A percentile compares a stretch with the other conserved stretches of the same genome.
phyloP scores from a whole-genome alignment of 2,113 vertebrate genomes.

The Cheirogaleus medius region DNA sequence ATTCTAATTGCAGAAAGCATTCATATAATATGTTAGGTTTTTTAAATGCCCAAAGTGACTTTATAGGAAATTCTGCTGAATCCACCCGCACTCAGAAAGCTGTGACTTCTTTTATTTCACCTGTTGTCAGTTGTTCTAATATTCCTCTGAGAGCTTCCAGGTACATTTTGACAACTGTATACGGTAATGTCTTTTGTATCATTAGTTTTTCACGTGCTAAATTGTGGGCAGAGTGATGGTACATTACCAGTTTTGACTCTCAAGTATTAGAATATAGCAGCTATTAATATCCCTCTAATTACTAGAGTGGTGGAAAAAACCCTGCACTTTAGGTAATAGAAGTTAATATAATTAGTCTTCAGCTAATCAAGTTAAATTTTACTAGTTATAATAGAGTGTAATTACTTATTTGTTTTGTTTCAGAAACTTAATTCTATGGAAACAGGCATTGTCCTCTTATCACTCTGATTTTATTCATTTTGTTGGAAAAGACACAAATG shows the following conservation, averaged over 20 bases:
- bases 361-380: conserved; percentile 60
- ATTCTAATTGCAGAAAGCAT: conserved; percentile 64
- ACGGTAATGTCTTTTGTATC: not conserved
- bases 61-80: conserved; percentile 63
- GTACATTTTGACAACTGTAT: conserved; percentile 63
- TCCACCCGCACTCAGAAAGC: conserved; percentile 48
- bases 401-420: conserved; percentile 51
- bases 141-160: conserved; percentile 36
- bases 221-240: not conserved
- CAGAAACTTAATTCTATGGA: conserved; percentile 23
- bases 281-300: conserved; percentile 55
- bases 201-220: conserved; percentile 15
- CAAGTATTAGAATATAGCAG: conserved; percentile 28
- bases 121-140: conserved; percentile 41
- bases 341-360: conserved; percentile 57
- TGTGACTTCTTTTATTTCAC: conserved; percentile 45
- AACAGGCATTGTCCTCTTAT: not conserved
- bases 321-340: not conserved
- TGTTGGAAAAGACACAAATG: conserved; percentile 29
- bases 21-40: conserved; percentile 28
- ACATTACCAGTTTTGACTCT: conserved; percentile 14
- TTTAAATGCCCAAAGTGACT: conserved; percentile 63
- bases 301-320: not conserved
- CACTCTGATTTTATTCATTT: conserved; percentile 36
- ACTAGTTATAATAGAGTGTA: conserved; percentile 28